Base-by-base conservation (phyloP, 2,113 vertebrate genomes). In the Siphamia tubifer region DNA sequence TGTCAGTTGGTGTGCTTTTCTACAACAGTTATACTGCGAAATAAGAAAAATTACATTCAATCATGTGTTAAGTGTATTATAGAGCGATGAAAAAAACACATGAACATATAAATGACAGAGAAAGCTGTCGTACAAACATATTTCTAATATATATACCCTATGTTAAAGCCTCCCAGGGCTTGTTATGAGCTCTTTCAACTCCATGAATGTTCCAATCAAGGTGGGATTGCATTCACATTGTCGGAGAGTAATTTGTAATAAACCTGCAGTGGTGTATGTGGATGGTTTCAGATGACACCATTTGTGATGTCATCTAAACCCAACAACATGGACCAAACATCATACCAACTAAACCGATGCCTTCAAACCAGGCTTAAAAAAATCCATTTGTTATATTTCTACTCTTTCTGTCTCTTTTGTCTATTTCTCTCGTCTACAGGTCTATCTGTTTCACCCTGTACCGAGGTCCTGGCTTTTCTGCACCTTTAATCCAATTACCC, bases 151-250 rank as follows among this genome's bases (percentile, higher is more conserved):
- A 8, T 45, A 27, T 16, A 28, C 7, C 9, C 42, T 12, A 17
- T 25, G 13, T 8, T 16, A 19, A 1, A 24, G 43, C 11, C 13
- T 48, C 25, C 19, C 5, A 4, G 11, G 2, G n/a, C 43, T 55
- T 42, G 11, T 44, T 19, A 49, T 39, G 21, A 17, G 43, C 55
- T 62, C 40, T 66, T 78, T 67, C 31, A 75, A 13, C 43, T 17
- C 3, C 35, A 65, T 54, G 38, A 81, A 75, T 64, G 55, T 23
- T 38, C 58, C 51, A 73, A 74, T 76, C 38, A 73, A 69, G 19
- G 11, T 31, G 2, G 42, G 38, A 74, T n/a, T 71, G 61, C 40
- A 32, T 53, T 56, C 48, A 30, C 28, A 62, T 16, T 32, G 30
- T 7, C 9, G 6, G 28, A 0, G 0, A 43, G 34, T 64, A 53